Evolutionary conservation across 1,140 invertebrate genomes (phyloP).

Genomic region (Drosophila parvula): DNA sequence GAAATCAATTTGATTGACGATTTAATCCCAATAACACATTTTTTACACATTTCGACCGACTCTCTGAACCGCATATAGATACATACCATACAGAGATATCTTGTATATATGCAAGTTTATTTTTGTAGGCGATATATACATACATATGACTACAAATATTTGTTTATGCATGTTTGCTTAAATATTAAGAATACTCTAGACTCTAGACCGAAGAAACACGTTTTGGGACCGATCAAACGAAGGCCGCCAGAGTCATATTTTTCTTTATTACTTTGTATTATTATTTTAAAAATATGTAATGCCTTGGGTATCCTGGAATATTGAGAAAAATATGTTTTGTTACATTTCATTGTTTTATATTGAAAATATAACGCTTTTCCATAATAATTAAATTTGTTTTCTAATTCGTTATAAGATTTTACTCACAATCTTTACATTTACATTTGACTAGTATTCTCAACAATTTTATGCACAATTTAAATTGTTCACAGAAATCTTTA

Average conservation of each 20-base stretch:
- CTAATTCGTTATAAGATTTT: too few species aligned
- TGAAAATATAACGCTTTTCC: too few species aligned
- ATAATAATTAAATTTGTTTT: too few species aligned
- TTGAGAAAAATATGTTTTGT: neutral
- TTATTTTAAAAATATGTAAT: neutral
- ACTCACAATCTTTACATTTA: too few species aligned
- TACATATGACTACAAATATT: constrained; percentile 30
- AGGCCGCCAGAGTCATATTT: constrained; percentile 12
- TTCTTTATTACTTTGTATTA: neutral
- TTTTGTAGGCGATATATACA: constrained; percentile 4
- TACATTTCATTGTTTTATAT: too few species aligned
- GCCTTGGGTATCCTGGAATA: neutral
- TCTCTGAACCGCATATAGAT: neutral
- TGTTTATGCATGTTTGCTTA: constrained; percentile 25
- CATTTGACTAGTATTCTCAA: too few species aligned
- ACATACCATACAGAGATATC: neutral
- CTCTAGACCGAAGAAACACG: constrained; percentile 21
- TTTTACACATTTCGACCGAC: too few species aligned
- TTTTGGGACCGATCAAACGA: constrained; percentile 10
- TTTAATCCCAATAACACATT: too few species aligned
- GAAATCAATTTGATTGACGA: too few species aligned
- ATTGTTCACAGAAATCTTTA: neutral
- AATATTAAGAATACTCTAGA: neutral
- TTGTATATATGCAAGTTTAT: constrained; percentile 14
- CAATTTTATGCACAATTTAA: too few species aligned